Percentiles rank a stretch among this genome's conserved stretches.
These are phyloP conservation scores for Tenualosa thibaudeaui DNA, from an alignment of 2,797 vertebrate species.

Conservation along the genomic window DNA sequence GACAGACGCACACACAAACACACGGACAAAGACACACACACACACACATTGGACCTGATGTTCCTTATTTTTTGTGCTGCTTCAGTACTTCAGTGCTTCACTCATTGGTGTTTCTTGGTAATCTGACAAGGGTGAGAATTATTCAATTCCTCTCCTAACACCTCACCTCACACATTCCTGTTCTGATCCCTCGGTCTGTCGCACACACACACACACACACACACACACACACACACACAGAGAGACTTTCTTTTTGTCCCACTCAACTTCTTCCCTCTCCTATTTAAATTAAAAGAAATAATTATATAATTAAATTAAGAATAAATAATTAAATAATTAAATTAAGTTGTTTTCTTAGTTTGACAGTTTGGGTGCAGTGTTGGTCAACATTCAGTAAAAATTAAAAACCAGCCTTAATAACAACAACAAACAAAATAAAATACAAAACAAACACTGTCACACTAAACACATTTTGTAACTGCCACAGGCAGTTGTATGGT, in stretches of 20 bases:
- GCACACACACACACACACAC: background rate
- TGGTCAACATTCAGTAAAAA: background rate
- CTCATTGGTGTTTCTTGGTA: background rate
- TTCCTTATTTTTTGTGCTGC: background rate
- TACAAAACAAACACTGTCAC: too few relatives aligned
- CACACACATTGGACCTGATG: background rate
- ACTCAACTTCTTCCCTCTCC: background rate
- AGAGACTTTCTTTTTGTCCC: background rate
- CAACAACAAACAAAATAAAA: too few relatives aligned
- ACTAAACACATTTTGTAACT: too few relatives aligned
- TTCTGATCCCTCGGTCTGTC: background rate
- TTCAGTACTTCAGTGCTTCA: too few relatives aligned
- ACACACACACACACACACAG: constrained; percentile 2
- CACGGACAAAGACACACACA: background rate
- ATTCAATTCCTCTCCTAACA: background rate
- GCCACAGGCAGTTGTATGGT: too few relatives aligned
- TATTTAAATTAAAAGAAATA: background rate
- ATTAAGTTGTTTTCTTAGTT: background rate
- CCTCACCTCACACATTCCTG: constrained; percentile 2
- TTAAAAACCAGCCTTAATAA: too few relatives aligned
- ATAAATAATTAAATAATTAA: too few relatives aligned
- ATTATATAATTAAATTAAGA: too few relatives aligned
- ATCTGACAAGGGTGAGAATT: background rate
- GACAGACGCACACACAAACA: background rate
- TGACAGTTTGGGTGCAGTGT: background rate